Evolutionary conservation across 1,140 invertebrate genomes (phyloP).

Genomic region (Paraescarpia echinospica): DNA sequence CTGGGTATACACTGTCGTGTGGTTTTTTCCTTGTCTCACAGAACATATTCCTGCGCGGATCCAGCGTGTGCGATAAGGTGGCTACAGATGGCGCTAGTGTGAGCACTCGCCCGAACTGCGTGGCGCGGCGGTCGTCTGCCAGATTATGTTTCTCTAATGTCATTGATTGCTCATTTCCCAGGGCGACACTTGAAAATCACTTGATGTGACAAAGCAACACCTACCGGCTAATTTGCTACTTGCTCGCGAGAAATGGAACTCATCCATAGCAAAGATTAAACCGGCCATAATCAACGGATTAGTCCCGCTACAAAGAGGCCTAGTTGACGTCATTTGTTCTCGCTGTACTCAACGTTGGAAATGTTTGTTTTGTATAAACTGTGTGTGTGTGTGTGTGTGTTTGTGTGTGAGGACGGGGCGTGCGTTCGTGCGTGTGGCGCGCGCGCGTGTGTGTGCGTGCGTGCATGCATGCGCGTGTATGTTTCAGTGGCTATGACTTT

Average conservation of each 20-base stretch:
- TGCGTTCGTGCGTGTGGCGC: no score
- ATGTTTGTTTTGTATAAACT: neutral
- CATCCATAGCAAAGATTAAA: conserved; percentile 1
- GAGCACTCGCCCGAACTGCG: neutral
- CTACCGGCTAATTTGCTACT: neutral
- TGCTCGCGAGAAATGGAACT: conserved; percentile 3
- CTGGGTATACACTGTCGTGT: no score
- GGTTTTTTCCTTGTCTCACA: no score
- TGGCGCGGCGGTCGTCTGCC: neutral
- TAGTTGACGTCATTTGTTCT: neutral
- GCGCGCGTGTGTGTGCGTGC: no score
- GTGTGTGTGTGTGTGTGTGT: no score
- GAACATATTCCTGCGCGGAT: no score
- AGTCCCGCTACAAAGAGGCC: neutral
- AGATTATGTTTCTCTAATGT: neutral
- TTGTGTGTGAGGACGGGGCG: no score
- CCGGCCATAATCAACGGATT: neutral
- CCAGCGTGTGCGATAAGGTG: neutral
- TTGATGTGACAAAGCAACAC: conserved; percentile 5
- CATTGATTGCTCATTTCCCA: neutral
- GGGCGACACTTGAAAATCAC: neutral
- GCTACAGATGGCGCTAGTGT: neutral
- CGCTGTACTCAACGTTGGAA: neutral
- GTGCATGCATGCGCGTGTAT: no score
- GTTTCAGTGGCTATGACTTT: no score